A percentile compares a stretch with the other conserved stretches of the same genome.
Evolutionary conservation across 2,888 invertebrate genomes (phyloP).

Genomic region (Antheraea yamamai): DNA sequence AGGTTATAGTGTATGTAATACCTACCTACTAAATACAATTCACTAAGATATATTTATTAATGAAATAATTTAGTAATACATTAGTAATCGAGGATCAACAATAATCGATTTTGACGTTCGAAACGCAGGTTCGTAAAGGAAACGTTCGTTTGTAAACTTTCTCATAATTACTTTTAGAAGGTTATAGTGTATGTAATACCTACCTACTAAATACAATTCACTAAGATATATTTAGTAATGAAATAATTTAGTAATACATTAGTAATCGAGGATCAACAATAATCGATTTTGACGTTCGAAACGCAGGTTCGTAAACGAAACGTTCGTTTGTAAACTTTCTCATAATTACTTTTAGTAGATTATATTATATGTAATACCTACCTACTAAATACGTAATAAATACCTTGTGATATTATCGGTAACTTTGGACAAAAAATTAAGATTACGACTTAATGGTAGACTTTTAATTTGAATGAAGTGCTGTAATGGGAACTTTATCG

Average conservation of each 20-base stretch:
- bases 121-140: too few species aligned
- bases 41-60: neutral
- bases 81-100: neutral
- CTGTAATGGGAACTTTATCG: constrained; percentile 65
- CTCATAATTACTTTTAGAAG: neutral
- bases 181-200: neutral
- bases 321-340: neutral
- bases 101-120: neutral
- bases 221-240: neutral
- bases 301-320: too few species aligned
- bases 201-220: too few species aligned
- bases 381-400: too few species aligned
- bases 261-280: neutral
- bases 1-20: neutral
- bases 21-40: too few species aligned
- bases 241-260: neutral
- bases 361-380: neutral
- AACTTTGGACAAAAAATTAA: constrained; percentile 46
- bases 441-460: constrained; percentile 64
- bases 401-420: neutral
- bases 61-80: neutral
- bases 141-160: neutral
- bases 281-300: neutral
- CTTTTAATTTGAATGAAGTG: constrained; percentile 64
- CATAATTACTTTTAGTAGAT: neutral